Base-by-base conservation (phyloP, 2,888 invertebrate species). In the Lampropteryx suffumata region DNA sequence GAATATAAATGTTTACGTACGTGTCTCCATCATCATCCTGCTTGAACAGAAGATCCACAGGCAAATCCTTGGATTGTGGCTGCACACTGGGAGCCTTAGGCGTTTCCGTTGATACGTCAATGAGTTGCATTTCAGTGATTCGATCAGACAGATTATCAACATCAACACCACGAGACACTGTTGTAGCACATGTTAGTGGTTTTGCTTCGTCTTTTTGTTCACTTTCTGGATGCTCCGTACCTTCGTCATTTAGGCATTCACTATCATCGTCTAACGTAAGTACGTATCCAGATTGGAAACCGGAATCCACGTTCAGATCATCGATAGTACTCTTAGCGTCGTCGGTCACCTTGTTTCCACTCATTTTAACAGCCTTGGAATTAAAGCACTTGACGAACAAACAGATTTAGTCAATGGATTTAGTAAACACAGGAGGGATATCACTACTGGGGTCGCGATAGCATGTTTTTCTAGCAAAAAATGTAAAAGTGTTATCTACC, bases 11-110 rank as follows among this genome's bases (percentile, higher is more conserved):
- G 46, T 28, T 45, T 58, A 88, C 96, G 95, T 92, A 97, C 96
- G 97, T 96, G 81, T 97, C 96, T 62, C 97, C 97, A 66, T 96
- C 96, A 59, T 94, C 93, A 76, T 97, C 95, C 69, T 95, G 96
- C 61, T 93, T 91, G 76, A 94, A 96, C 63, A 94, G 94, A 62
- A 93, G 82, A 67, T 93, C 91, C 92, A 94, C 93, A 35, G 92
- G 94, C 93, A 40, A 92, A 86, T 57, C 60, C 82, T 39, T 29
- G 65, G 30, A 73, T 67, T 60, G 64, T 45, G 53, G 59, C 56
- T 27, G 55, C 57, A 32, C 57, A 53, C 32, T 51, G 37, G 29
- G 82, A 72, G 36, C 57, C 32, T 24, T 27, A 33, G 12, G 27
- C 50, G 7, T 13, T 6, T 49, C 50, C 46, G 27, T 17, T 17